Evolutionary conservation across 2,888 invertebrate species (phyloP).

Genomic region (Sphaerophoria taeniata): DNA sequence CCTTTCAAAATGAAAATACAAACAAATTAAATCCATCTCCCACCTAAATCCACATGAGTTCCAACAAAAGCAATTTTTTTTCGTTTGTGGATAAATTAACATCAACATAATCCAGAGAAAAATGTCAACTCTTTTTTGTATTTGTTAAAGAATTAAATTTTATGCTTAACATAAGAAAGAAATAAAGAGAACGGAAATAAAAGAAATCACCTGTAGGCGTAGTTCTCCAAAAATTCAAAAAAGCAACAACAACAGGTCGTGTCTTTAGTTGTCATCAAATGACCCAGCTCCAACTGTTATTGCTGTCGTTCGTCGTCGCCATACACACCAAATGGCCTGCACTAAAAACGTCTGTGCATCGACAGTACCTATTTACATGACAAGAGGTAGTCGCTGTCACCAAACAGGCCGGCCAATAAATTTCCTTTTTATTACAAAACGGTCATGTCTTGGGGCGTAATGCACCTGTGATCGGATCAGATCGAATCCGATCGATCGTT

Average conservation of each 20-base stretch:
- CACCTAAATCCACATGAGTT: conserved; percentile 19
- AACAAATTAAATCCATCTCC: conserved; percentile 42
- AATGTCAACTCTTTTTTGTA: conserved; percentile 6
- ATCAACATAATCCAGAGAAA: conserved; percentile 13
- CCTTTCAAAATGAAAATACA: conserved; percentile 30
- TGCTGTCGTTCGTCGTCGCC: conserved; percentile 49
- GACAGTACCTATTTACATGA: conserved; percentile 70
- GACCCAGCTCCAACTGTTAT: conserved; percentile 65
- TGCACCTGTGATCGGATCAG: conserved; percentile 59
- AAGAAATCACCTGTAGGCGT: conserved; percentile 61
- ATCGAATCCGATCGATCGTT: not conserved
- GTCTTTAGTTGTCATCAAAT: conserved; percentile 54
- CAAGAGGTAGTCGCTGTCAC: conserved; percentile 64
- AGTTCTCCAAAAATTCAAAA: not conserved
- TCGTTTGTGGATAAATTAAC: conserved; percentile 12
- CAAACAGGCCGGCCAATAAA: conserved; percentile 61
- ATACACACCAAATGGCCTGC: conserved; percentile 62
- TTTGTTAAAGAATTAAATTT: conserved; percentile 44
- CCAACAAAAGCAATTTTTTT: not conserved
- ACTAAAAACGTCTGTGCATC: conserved; percentile 36
- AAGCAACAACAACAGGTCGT: conserved; percentile 51
- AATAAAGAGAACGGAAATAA: conserved; percentile 56
- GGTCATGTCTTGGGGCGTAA: conserved; percentile 69
- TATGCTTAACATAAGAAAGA: conserved; percentile 22
- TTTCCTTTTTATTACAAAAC: conserved; percentile 65